These are phyloP conservation scores for Neoitamus cyanurus DNA, from an alignment of 2,888 invertebrate genomes.

Conservation along the genomic window DNA sequence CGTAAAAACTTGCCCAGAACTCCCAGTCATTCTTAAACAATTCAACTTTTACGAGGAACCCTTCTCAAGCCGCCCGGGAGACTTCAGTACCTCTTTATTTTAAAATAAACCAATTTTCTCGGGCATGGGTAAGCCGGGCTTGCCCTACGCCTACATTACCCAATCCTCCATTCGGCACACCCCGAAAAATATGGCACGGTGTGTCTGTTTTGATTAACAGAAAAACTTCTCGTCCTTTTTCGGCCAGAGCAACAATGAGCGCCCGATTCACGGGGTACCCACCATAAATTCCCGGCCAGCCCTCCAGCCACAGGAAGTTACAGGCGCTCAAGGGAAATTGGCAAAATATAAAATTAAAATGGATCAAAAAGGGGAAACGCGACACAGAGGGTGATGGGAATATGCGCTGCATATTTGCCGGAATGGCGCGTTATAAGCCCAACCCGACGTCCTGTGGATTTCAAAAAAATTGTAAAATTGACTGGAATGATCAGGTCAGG, in stretches of 20 bases:
- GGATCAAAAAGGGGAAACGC: background rate
- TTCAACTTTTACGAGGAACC: constrained; percentile 1
- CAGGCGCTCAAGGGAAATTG: background rate
- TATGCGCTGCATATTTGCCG: background rate
- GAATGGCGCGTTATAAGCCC: background rate
- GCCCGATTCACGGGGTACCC: background rate
- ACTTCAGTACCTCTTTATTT: background rate
- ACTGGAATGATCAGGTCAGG: background rate
- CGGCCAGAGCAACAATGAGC: background rate
- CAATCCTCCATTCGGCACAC: background rate
- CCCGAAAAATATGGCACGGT: background rate
- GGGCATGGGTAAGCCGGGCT: background rate
- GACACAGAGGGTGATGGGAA: background rate
- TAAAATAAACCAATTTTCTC: background rate
- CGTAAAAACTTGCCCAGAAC: background rate
- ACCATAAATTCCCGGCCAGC: background rate
- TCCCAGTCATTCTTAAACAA: background rate
- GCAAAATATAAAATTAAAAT: constrained; percentile 5
- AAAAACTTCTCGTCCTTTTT: background rate
- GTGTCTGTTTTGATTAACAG: background rate
- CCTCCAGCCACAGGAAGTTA: background rate
- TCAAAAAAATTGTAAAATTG: background rate
- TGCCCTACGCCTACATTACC: background rate
- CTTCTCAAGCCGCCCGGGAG: background rate
- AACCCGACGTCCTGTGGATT: background rate